Evolutionary conservation across 2,797 vertebrate species (phyloP), one percentile per base, ranked within the genome.

Genomic region (Danio choprae): DNA sequence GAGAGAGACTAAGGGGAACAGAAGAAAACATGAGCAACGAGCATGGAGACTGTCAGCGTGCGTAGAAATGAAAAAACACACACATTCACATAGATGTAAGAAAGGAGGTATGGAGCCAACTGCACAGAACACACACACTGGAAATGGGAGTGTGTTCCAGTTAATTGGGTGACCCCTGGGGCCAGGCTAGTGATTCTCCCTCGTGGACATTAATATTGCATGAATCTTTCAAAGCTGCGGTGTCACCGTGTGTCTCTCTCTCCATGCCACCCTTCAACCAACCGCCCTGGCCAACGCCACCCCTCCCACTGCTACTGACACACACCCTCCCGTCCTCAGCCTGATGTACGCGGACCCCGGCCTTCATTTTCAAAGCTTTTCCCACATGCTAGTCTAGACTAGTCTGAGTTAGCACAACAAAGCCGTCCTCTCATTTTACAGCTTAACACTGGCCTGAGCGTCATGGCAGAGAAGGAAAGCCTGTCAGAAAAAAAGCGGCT

Each of bases 121-220:
- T 69, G 53, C 44, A 58, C 44, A 73, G 84, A 83, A 86, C 83
- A 85, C 81, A 78, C 64, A 55, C 64, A 44, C 60, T 67, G 94
- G 94, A 94, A 94, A 94, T 94, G 91, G 90, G 92, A 88, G 92
- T 90, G 93, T 92, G 94, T 85, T 92, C 91, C 93, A 93, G 94
- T 96, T 96, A 96, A 95, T 95, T 94, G 94, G 90, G 90, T 86
- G 93, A 95, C 95, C 94, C 89, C 84, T 38, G 91, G 93, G 95
- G 94, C 94, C 94, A 90, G 87, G 91, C 91, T 51, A 89, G 92
- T 84, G 86, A 94, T 93, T 94, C 93, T 93, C 91, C 91, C 83
- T 91, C 86, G 88, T 90, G 92, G 91, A 87, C 91, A 95, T 96
- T 94, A 95, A 96, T 95, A 95, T 95, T 95, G 92, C 87, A 95